Percentiles rank a stretch among this genome's conserved stretches.
These are phyloP conservation scores for Mustelus asterias DNA, from an alignment of 2,113 vertebrate species.

Conservation along the genomic window DNA sequence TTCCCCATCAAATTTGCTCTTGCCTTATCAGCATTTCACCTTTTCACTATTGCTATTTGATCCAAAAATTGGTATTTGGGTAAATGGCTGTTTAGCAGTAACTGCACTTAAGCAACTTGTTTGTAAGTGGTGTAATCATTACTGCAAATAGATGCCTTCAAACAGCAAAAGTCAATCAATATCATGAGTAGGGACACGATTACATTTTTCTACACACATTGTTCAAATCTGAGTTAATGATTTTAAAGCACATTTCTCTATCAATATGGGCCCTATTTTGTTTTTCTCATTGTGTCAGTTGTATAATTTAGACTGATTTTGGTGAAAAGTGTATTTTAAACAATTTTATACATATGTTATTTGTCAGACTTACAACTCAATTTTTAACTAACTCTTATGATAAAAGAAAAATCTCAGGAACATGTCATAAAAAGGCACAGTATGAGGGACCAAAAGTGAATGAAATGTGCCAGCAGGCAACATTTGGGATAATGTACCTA, in stretches of 20 bases:
- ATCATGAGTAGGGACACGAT: slow-evolving; percentile 6
- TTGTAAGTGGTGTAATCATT: slow-evolving; percentile 33
- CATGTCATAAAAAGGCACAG: not conserved
- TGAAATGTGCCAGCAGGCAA: not conserved
- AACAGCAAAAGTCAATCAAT: slow-evolving; percentile 34
- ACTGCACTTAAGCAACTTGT: slow-evolving; percentile 33
- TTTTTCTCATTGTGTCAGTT: not conserved
- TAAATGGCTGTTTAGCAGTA: slow-evolving; percentile 29
- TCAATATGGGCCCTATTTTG: not conserved
- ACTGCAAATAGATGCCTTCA: slow-evolving; percentile 26
- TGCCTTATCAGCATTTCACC: slow-evolving; percentile 33
- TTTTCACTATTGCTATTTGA: slow-evolving; percentile 30
- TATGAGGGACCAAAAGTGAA: not conserved
- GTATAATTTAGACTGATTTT: not conserved
- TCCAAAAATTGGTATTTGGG: slow-evolving; percentile 25
- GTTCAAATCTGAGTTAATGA: slow-evolving; percentile 6
- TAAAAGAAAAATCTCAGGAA: not conserved
- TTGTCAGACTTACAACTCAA: not conserved
- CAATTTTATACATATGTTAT: not conserved
- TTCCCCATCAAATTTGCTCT: slow-evolving; percentile 8
- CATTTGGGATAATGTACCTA: not conserved
- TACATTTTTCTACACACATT: slow-evolving; percentile 12
- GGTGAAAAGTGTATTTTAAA: not conserved
- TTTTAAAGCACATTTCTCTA: slow-evolving; percentile 27
- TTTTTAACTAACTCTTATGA: not conserved